Evolutionary conservation across 2,113 vertebrate genomes (phyloP), one percentile per base, ranked within the genome.

Genomic region (Corythoichthys intestinalis): DNA sequence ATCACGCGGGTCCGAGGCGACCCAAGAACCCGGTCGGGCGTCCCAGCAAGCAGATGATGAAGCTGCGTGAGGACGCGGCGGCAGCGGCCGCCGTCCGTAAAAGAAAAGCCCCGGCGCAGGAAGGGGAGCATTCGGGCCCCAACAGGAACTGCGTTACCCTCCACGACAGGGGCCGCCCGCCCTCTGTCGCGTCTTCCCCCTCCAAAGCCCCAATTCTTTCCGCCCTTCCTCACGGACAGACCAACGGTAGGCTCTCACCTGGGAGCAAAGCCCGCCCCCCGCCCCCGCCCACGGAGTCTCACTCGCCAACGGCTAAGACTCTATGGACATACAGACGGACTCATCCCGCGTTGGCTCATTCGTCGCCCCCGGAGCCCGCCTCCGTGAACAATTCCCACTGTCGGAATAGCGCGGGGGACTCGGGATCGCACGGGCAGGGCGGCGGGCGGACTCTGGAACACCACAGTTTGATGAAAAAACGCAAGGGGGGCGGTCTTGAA

Each of bases 101-200:
- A 56, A 91, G 93, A 35, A 96, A 94, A 78, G 87, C 90, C 52
- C 91, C 93, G 0, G 86, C 87, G 0, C 86, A 92, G 47, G 81
- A 90, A 8, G 86, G 85, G 11, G 86, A 89, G 52, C 88, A 92
- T 53, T 87, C 91, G 1, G 93, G 92, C 38, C 92, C 92, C 10
- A 94, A 95, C 90, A 93, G 94, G 91, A 95, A 94, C 87, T 95
- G 93, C 75, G 73, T 92, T 63, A 34, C 91, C 46, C 86, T 91
- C 57, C 90, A 88, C 61, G 91, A 91, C 67, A 47, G 85, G 76
- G 88, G 88, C 78, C 92, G 92, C 49, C 86, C 91, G n/a, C 79
- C 81, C 66, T 89, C 87, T 9, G 39, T 78, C 0, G 5, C 69
- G 6, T 56, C 78, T 6, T 69, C 56, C 17, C 52, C n/a, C 77